These are phyloP conservation scores for Ellobium chinense DNA, from an alignment of 2,888 invertebrate species.

Conservation along the genomic window DNA sequence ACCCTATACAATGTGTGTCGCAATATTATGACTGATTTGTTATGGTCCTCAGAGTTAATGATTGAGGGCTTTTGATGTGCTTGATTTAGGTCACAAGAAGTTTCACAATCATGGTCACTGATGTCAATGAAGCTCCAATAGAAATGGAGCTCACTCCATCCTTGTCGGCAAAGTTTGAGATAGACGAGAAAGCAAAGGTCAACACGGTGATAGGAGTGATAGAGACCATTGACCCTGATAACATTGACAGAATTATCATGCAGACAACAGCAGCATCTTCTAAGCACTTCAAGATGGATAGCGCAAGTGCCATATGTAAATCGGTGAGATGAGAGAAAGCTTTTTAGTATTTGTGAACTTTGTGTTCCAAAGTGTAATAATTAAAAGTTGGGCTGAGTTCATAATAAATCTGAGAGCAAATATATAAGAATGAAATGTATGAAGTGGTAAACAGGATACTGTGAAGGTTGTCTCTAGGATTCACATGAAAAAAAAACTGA, in stretches of 20 bases:
- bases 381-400: too few relatives aligned
- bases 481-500: too few relatives aligned
- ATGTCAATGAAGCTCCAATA: conserved; percentile 60
- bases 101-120: conserved; percentile 54
- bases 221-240: conserved; percentile 54
- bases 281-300: conserved; percentile 49
- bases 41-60: too few relatives aligned
- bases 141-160: conserved; percentile 31
- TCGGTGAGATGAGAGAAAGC: conserved; percentile 7
- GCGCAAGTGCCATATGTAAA: conserved; percentile 18
- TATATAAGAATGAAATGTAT: too few relatives aligned
- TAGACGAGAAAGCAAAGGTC: conserved; percentile 51
- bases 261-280: conserved; percentile 22
- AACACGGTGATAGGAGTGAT: conserved; percentile 51
- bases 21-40: too few relatives aligned
- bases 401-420: too few relatives aligned
- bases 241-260: conserved; percentile 49
- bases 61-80: too few relatives aligned
- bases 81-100: conserved; percentile 49
- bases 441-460: too few relatives aligned
- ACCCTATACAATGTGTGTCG: too few relatives aligned
- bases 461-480: too few relatives aligned
- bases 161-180: conserved; percentile 39
- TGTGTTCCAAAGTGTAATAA: too few relatives aligned
- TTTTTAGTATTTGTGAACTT: too few relatives aligned